These are phyloP conservation scores for Hylaea fasciaria DNA, from an alignment of 2,888 invertebrate species.

Conservation along the genomic window DNA sequence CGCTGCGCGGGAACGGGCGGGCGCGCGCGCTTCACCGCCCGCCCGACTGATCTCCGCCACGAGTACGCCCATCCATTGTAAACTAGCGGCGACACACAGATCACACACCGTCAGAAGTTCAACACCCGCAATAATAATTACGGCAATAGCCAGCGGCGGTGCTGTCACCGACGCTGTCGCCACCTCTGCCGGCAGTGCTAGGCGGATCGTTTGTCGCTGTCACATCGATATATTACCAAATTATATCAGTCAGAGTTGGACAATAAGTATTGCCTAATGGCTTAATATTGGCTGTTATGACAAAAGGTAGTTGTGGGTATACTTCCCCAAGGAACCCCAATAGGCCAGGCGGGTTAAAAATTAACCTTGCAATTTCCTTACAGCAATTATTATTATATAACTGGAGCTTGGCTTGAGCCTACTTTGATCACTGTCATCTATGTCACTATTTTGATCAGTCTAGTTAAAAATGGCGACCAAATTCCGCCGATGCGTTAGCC, in stretches of 20 bases:
- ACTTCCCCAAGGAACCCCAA: no score
- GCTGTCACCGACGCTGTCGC: not conserved
- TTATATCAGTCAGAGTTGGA: slow-evolving; percentile 7
- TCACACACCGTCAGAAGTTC: slow-evolving; percentile 11
- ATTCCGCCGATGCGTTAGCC: no score
- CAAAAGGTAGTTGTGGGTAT: not conserved
- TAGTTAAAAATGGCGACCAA: no score
- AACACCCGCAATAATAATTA: slow-evolving; percentile 15
- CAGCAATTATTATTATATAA: no score
- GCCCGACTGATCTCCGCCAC: slow-evolving; percentile 53
- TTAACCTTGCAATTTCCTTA: no score
- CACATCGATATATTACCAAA: no score
- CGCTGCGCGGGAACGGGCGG: slow-evolving; percentile 49
- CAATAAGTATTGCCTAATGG: slow-evolving; percentile 1
- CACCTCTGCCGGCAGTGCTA: not conserved
- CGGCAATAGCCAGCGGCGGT: slow-evolving; percentile 15
- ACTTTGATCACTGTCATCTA: no score
- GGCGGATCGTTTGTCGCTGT: not conserved
- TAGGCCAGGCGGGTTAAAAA: no score
- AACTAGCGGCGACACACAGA: slow-evolving; percentile 25
- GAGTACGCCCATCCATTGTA: slow-evolving; percentile 55
- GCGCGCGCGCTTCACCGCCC: slow-evolving; percentile 57
- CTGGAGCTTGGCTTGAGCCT: no score
- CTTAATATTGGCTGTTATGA: no score
- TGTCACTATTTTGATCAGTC: no score